Conservation (phyloP, 2,797 vertebrate species). For the Sebastes vulpes region DNA sequence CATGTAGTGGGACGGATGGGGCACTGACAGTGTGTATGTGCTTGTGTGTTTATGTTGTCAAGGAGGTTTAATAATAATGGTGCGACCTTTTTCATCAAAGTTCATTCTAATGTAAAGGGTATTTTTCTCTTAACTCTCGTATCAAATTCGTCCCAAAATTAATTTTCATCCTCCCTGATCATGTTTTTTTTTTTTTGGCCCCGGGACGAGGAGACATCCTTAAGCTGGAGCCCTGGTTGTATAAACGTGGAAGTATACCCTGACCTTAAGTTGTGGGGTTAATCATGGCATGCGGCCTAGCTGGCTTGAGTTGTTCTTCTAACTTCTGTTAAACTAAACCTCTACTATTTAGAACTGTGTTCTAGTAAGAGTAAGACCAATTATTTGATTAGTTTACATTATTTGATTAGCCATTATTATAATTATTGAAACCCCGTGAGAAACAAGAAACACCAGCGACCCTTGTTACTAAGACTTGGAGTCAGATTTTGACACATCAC, state of each 20-base stretch:
- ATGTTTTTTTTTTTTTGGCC: too few relatives aligned
- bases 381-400: background rate
- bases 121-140: too few relatives aligned
- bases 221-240: too few relatives aligned
- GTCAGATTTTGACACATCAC: background rate
- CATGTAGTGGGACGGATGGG: too few relatives aligned
- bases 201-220: fast-evolving
- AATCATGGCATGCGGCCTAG: too few relatives aligned
- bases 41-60: too few relatives aligned
- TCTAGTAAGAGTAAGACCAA: background rate
- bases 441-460: background rate
- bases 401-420: background rate
- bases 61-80: too few relatives aligned
- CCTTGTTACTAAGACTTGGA: background rate
- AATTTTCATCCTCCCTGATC: fast-evolving
- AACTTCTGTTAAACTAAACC: background rate
- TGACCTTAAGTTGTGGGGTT: too few relatives aligned
- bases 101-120: fast-evolving
- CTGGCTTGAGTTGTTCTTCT: background rate
- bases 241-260: fast-evolving
- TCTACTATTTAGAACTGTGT: background rate
- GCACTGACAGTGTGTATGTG: too few relatives aligned
- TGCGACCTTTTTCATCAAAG: too few relatives aligned
- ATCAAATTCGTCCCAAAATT: fast-evolving
- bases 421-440: background rate